phyloP scores from a whole-genome alignment of 1,140 invertebrate species.

The Stenopsyche tienmushanensis region DNA sequence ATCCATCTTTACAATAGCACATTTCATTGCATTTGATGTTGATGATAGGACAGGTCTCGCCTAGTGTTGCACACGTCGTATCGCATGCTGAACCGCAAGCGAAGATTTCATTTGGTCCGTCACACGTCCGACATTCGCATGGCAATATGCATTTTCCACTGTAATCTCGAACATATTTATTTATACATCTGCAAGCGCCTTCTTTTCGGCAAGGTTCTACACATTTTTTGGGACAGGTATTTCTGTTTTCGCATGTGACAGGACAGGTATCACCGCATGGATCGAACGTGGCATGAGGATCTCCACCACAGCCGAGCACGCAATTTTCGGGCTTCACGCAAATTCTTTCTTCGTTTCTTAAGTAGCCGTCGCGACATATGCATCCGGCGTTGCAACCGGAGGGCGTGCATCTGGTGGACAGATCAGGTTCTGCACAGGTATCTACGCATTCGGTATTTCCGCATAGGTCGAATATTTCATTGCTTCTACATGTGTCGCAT shows the following conservation, averaged over 20 bases:
- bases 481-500: neutral
- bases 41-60: neutral
- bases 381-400: conserved; percentile 44
- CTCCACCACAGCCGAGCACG: conserved; percentile 8
- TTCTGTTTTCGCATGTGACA: conserved; percentile 17
- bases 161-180: conserved; percentile 7
- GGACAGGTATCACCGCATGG: conserved; percentile 20
- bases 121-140: conserved; percentile 3
- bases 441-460: neutral
- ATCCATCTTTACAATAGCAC: neutral
- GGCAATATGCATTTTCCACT: conserved; percentile 12
- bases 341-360: neutral
- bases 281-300: conserved; percentile 4
- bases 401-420: neutral
- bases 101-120: neutral
- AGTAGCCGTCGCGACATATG: conserved; percentile 8
- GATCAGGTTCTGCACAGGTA: neutral
- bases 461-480: neutral
- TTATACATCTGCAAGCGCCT: conserved; percentile 23
- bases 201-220: neutral
- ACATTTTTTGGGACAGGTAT: neutral
- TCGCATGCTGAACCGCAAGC: neutral
- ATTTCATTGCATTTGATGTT: neutral
- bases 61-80: no score
- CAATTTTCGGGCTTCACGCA: conserved; percentile 15